These are phyloP conservation scores for Leuctra nigra DNA, from an alignment of 2,888 invertebrate genomes.

Conservation along the genomic window DNA sequence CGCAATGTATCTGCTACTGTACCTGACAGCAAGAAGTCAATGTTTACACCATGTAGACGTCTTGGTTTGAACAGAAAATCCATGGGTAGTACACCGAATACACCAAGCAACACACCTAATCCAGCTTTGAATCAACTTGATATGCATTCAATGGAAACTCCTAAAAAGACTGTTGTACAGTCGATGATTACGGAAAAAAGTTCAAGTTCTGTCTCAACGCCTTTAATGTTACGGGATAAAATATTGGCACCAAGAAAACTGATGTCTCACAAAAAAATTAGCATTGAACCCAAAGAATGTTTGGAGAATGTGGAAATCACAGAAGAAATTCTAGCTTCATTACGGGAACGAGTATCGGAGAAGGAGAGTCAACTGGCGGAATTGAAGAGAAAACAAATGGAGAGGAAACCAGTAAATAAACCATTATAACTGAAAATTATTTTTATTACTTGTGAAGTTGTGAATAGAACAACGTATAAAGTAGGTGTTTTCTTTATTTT, in stretches of 20 bases:
- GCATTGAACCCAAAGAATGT: not conserved
- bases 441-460: too few relatives aligned
- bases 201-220: not conserved
- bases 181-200: too few relatives aligned
- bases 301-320: too few relatives aligned
- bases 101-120: slow-evolving; percentile 3
- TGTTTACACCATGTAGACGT: slow-evolving; percentile 9
- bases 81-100: not conserved
- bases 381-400: not conserved
- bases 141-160: not conserved
- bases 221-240: not conserved
- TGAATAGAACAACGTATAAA: not conserved
- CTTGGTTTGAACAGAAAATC: slow-evolving; percentile 13
- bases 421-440: not conserved
- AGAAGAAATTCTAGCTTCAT: not conserved
- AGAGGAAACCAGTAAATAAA: not conserved
- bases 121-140: too few relatives aligned
- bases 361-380: not conserved
- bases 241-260: not conserved
- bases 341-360: slow-evolving; percentile 1
- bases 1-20: not conserved
- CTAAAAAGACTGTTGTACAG: too few relatives aligned
- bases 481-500: not conserved
- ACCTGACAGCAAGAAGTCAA: not conserved
- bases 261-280: not conserved